Conservation (phyloP, 2,888 invertebrate species). For the Parasteatoda lunata region DNA sequence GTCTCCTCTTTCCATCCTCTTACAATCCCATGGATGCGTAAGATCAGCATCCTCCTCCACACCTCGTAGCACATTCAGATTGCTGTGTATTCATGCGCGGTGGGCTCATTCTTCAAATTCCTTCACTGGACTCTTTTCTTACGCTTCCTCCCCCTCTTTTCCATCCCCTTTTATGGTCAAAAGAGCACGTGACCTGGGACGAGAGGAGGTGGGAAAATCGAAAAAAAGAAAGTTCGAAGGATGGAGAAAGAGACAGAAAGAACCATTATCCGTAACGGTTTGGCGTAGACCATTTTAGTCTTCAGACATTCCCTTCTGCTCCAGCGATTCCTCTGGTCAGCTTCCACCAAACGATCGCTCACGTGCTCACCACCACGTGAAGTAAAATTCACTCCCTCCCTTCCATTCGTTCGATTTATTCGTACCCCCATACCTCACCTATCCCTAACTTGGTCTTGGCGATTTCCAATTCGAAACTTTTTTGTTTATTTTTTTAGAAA, state of each 20-base stretch:
- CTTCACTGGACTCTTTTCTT: constrained; percentile 45
- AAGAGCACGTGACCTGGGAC: constrained; percentile 63
- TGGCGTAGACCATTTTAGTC: constrained; percentile 54
- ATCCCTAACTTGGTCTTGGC: constrained; percentile 7
- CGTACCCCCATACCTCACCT: constrained; percentile 6
- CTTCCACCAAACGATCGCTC: constrained; percentile 60
- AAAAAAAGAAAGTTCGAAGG: constrained; percentile 29
- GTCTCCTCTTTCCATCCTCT: background rate
- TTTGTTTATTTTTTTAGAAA: constrained; percentile 20
- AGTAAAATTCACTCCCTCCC: constrained; percentile 48
- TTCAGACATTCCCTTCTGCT: constrained; percentile 61
- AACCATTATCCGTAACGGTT: constrained; percentile 66
- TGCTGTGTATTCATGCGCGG: constrained; percentile 67
- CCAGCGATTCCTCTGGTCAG: constrained; percentile 60
- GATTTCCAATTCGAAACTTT: constrained; percentile 63
- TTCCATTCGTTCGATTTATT: background rate
- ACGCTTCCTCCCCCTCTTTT: background rate
- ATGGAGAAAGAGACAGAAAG: constrained; percentile 22
- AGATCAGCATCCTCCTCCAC: constrained; percentile 32
- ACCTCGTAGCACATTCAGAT: constrained; percentile 58
- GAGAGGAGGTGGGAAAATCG: constrained; percentile 31
- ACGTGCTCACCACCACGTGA: constrained; percentile 66
- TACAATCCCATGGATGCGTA: constrained; percentile 1
- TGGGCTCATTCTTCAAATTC: constrained; percentile 65
- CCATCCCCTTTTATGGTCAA: constrained; percentile 52